Evolutionary conservation across 2,797 vertebrate species (phyloP).

Genomic region (Babyrousa celebensis): DNA sequence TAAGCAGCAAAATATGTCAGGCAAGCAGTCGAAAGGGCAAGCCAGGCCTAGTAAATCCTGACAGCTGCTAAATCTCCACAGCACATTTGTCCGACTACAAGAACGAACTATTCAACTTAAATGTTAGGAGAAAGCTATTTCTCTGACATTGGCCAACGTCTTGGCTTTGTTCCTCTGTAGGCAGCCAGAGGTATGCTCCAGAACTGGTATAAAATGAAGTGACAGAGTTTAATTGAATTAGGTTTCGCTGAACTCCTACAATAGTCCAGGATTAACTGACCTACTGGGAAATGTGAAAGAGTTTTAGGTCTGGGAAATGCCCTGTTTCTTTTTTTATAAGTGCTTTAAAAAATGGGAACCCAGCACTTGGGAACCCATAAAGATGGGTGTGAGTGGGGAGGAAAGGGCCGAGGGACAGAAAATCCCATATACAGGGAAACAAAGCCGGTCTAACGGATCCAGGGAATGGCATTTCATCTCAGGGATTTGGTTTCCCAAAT

Average conservation of each 20-base stretch:
- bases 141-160: conserved; percentile 60
- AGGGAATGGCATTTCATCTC: conserved; percentile 37
- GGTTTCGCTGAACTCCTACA: conserved; percentile 42
- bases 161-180: conserved; percentile 69
- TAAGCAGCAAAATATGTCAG: conserved; percentile 68
- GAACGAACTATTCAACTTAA: conserved; percentile 70
- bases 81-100: conserved; percentile 79
- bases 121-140: conserved; percentile 24
- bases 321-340: conserved; percentile 71
- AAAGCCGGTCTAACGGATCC: background rate
- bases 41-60: conserved; percentile 84
- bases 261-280: conserved; percentile 52
- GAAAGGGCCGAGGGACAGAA: conserved; percentile 47
- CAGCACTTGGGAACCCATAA: conserved; percentile 43
- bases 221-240: conserved; percentile 70
- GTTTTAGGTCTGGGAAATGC: conserved; percentile 65
- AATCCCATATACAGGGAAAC: background rate
- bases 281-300: conserved; percentile 59
- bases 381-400: background rate
- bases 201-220: conserved; percentile 35
- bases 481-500: conserved; percentile 35
- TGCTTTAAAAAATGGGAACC: conserved; percentile 53
- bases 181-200: background rate
- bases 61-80: conserved; percentile 85
- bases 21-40: conserved; percentile 76